Percentiles rank a stretch among this genome's conserved stretches.
Evolutionary conservation across 1,140 invertebrate genomes (phyloP).

Genomic region (Cotesia glomerata): DNA sequence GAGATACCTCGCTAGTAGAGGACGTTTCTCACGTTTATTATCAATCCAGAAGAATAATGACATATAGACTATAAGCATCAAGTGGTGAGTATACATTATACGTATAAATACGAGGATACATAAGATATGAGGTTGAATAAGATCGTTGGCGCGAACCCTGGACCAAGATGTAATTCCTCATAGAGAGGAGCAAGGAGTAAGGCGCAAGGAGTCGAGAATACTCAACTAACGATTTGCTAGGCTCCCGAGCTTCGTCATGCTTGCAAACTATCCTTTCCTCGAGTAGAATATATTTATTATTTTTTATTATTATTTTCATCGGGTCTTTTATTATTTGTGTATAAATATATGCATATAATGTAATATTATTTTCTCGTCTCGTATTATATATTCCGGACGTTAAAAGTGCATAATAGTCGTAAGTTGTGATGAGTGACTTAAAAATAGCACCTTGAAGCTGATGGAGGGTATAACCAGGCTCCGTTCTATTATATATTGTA

Average conservation of each 20-base stretch:
- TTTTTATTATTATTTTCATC: neutral
- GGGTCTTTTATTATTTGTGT: neutral
- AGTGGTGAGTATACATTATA: neutral
- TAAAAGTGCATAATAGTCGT: too few relatives aligned
- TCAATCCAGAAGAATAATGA: conserved; percentile 19
- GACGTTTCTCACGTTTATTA: conserved; percentile 24
- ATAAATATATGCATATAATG: neutral
- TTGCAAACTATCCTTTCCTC: conserved; percentile 44
- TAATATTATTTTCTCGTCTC: neutral
- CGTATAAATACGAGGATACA: neutral
- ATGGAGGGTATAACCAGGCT: too few relatives aligned
- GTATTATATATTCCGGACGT: too few relatives aligned
- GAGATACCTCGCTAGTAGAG: too few relatives aligned
- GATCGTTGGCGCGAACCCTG: neutral
- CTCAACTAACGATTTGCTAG: conserved; percentile 43
- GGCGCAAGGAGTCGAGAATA: conserved; percentile 36
- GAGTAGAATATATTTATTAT: neutral
- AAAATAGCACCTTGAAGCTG: too few relatives aligned
- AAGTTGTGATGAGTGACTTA: too few relatives aligned
- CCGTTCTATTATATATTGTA: too few relatives aligned
- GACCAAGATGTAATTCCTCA: neutral
- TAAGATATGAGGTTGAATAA: neutral
- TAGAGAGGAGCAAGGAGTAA: neutral
- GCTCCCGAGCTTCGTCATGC: conserved; percentile 46
- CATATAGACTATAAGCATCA: neutral